Base-by-base conservation (phyloP, 2,113 vertebrate species). In the Grantiella picta region DNA sequence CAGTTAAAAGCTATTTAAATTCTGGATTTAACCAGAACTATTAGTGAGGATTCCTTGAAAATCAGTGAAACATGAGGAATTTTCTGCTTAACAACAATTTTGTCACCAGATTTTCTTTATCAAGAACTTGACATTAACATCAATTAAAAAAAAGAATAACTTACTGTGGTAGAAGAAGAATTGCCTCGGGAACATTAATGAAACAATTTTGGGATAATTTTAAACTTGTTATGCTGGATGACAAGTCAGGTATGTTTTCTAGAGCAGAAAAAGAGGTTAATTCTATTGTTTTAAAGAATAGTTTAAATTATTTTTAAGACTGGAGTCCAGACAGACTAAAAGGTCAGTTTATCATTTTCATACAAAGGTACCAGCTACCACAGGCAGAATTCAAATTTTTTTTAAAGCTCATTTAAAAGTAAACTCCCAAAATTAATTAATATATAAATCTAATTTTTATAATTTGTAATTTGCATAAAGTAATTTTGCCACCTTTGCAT, bases 181-280 rank as follows among this genome's bases (percentile, higher is more conserved):
- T 94, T 25, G 97, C 96, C 88, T 98, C 97, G 28, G 99, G 98
- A 94, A 99, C 82, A 80, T 56, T 72, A 38, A 57, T 95, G 95
- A 99, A 99, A 73, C 24, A 86, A 97, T 99, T 99, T 70, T 98
- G 98, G 64, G 99, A 98, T 68, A 99, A 97, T 96, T 99, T 99
- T 89, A 99, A 50, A 12, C 97, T 98, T 38, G 98, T 99, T 96
- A 99, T 89, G 89, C 98, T 99, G 53, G 97, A 96, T 19, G 99
- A 98, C 65, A 99, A 98, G 44, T 96, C 91, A 56, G 98, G 97
- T 86, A 99, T 71, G 14, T 82, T 93, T 97, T 97, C 99, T 99
- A 94, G 77, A 97, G 97, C 7, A 95, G 96, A 94, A 96, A 90
- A 96, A 93, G 76, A 95, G 35, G 59, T 66, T 78, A 90, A 94